phyloP scores from a whole-genome alignment of 2,888 invertebrate genomes.

The Machimus rusticus region DNA sequence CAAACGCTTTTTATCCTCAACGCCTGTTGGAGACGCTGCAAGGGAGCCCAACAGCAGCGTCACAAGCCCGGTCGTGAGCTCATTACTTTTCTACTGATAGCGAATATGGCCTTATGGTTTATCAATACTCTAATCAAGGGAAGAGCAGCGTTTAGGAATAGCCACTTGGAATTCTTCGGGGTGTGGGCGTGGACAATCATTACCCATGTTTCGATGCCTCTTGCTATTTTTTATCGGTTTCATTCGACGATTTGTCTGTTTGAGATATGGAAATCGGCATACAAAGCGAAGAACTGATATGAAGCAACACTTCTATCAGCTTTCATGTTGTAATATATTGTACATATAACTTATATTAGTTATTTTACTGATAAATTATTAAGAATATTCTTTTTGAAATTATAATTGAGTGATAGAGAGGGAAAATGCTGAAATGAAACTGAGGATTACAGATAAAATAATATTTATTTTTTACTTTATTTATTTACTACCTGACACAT shows the following conservation, averaged over 20 bases:
- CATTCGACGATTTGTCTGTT: conserved; percentile 92
- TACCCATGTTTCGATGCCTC: conserved; percentile 86
- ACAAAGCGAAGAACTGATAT: conserved; percentile 66
- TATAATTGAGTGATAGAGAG: too few relatives aligned
- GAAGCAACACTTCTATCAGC: too few relatives aligned
- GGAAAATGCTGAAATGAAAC: too few relatives aligned
- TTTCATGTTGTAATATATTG: too few relatives aligned
- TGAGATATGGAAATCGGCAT: conserved; percentile 91
- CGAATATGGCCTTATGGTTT: conserved; percentile 86
- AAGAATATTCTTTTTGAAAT: too few relatives aligned
- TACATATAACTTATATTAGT: too few relatives aligned
- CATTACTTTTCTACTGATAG: conserved; percentile 82
- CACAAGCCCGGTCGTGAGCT: conserved; percentile 85
- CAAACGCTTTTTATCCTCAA: conserved; percentile 82
- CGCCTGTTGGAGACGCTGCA: conserved; percentile 77
- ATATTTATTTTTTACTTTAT: too few relatives aligned
- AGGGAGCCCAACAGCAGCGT: conserved; percentile 73
- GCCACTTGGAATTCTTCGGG: conserved; percentile 83
- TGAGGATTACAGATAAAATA: too few relatives aligned
- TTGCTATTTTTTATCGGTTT: conserved; percentile 89
- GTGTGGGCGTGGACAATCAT: conserved; percentile 93
- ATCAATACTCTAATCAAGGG: conserved; percentile 86
- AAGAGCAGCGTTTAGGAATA: conserved; percentile 81
- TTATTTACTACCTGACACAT: too few relatives aligned
- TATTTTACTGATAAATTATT: too few relatives aligned